phyloP scores from a whole-genome alignment of 2,888 invertebrate genomes.

The Cataglyphis altisquamis region DNA sequence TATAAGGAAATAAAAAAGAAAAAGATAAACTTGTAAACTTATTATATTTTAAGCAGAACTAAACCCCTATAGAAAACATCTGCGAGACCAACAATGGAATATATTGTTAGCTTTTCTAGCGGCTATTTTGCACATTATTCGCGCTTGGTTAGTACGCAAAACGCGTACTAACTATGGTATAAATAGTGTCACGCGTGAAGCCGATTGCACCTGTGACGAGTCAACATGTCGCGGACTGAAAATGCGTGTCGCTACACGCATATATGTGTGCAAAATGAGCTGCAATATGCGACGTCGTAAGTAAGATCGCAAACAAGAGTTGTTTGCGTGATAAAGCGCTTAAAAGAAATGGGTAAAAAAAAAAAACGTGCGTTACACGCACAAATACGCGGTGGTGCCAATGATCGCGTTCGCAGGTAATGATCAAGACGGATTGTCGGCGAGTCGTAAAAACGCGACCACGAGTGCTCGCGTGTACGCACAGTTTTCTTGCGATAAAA shows the following conservation, averaged over 20 bases:
- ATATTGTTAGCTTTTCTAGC: conserved; percentile 9
- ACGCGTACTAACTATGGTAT: conserved; percentile 22
- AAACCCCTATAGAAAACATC: not conserved
- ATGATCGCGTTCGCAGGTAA: conserved; percentile 14
- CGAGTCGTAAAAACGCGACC: conserved; percentile 22
- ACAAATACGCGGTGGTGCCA: not conserved
- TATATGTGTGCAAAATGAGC: not conserved
- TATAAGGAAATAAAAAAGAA: not conserved
- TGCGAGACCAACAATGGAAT: not conserved
- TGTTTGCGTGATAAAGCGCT: not conserved
- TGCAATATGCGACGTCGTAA: conserved; percentile 11
- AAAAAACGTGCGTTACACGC: not conserved
- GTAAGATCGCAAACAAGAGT: conserved; percentile 36
- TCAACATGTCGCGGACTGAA: conserved; percentile 24
- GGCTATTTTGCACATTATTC: conserved; percentile 25
- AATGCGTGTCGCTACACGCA: not conserved
- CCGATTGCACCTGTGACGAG: conserved; percentile 28
- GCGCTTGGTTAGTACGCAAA: conserved; percentile 3
- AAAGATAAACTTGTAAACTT: not conserved
- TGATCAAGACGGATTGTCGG: conserved; percentile 38
- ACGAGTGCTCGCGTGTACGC: not conserved
- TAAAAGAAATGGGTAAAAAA: conserved; percentile 5
- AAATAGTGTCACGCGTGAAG: conserved; percentile 12
- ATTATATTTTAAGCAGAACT: not conserved
- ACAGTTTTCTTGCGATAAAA: conserved; percentile 41